Evolutionary conservation across 2,797 vertebrate genomes (phyloP).

Genomic region (Kryptolebias ocellatus): DNA sequence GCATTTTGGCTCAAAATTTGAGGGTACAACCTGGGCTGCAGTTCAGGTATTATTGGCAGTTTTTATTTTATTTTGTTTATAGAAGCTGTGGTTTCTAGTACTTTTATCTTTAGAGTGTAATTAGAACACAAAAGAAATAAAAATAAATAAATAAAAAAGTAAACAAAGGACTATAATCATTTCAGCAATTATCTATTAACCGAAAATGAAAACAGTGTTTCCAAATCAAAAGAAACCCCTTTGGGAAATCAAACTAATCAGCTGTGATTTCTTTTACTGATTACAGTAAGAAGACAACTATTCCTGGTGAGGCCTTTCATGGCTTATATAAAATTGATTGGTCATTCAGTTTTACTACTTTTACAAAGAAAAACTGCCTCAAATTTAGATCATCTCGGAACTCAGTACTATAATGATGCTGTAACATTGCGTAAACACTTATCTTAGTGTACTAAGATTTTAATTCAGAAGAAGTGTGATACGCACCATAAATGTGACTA

Average conservation of each 20-base stretch:
- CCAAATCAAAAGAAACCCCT: constrained; percentile 47
- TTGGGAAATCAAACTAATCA: constrained; percentile 52
- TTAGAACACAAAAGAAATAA: constrained; percentile 47
- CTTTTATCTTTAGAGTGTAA: constrained; percentile 44
- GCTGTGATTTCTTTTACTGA: constrained; percentile 41
- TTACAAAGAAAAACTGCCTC: constrained; percentile 30
- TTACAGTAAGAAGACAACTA: constrained; percentile 36
- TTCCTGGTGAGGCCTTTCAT: constrained; percentile 39
- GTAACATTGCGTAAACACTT: too few relatives aligned
- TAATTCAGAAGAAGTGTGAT: constrained; percentile 43
- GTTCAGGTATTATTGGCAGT: constrained; percentile 37
- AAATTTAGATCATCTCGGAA: too few relatives aligned
- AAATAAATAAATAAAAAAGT: constrained; percentile 16
- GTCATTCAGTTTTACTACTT: constrained; percentile 7
- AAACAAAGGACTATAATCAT: constrained; percentile 26
- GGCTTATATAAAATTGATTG: constrained; percentile 19
- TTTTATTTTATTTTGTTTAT: constrained; percentile 30
- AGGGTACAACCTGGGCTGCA: constrained; percentile 29
- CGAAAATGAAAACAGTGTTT: constrained; percentile 44
- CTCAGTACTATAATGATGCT: too few relatives aligned
- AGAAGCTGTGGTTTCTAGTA: constrained; percentile 39
- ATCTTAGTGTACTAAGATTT: not conserved
- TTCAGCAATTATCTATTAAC: constrained; percentile 59
- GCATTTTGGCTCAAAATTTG: constrained; percentile 30
- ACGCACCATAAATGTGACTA: constrained; percentile 77